phyloP scores from a whole-genome alignment of 2,113 vertebrate genomes.

The Microtus oregoni region DNA sequence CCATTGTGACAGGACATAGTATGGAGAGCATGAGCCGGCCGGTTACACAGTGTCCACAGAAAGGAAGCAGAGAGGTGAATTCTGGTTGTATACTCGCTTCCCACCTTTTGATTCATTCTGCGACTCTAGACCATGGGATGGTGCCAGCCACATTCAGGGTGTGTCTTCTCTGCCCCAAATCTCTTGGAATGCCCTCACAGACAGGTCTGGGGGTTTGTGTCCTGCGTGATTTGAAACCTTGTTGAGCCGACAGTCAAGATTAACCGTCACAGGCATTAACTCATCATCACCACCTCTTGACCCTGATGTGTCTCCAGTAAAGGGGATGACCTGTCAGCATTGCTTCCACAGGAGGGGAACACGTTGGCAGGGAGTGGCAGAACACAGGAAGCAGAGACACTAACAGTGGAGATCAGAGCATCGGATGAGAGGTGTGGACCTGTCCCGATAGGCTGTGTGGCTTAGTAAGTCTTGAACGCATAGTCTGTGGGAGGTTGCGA shows the following conservation, averaged over 20 bases:
- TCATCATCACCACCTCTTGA: neutral
- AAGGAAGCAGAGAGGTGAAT: neutral
- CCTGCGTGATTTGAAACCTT: neutral
- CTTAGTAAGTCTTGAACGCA: neutral
- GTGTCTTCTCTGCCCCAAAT: neutral
- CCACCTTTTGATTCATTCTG: neutral
- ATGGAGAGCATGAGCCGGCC: neutral
- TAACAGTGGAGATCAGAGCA: neutral
- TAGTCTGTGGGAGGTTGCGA: neutral
- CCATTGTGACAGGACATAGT: too few relatives aligned
- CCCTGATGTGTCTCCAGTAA: neutral
- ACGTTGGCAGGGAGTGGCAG: neutral
- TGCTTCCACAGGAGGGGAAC: neutral
- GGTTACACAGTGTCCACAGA: neutral
- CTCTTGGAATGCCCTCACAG: neutral
- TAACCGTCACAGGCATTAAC: neutral
- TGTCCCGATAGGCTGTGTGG: neutral
- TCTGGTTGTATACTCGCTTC: too few relatives aligned
- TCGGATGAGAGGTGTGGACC: neutral
- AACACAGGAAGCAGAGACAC: neutral
- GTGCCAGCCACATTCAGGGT: neutral
- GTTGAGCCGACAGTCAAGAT: neutral
- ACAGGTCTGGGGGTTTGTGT: neutral
- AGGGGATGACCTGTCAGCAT: neutral
- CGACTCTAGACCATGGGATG: neutral